phyloP scores from a whole-genome alignment of 2,113 vertebrate genomes.

The Ranitomeya variabilis region DNA sequence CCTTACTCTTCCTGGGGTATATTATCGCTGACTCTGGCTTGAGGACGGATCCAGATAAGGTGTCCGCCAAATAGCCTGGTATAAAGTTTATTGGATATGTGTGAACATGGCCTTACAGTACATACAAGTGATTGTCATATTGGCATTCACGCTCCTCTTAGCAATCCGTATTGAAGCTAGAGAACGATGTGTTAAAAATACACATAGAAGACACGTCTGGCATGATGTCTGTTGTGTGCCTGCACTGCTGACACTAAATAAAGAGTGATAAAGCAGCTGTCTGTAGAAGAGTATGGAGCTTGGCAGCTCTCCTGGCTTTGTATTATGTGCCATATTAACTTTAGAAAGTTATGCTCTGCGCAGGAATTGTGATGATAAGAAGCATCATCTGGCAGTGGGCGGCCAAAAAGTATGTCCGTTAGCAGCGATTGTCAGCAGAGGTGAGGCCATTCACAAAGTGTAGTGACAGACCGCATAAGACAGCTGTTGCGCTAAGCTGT shows the following conservation, averaged over 20 bases:
- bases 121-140: not conserved
- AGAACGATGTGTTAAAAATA: slow-evolving; percentile 18
- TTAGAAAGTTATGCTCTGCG: slow-evolving; percentile 27
- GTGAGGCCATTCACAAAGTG: slow-evolving; percentile 44
- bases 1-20: no score
- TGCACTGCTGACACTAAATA: not conserved
- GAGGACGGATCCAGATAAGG: no score
- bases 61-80: no score
- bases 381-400: slow-evolving; percentile 7
- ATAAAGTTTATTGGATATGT: no score
- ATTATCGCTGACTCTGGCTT: no score
- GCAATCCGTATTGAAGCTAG: not conserved
- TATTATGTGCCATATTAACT: slow-evolving; percentile 28
- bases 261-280: slow-evolving; percentile 9
- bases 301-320: slow-evolving; percentile 31
- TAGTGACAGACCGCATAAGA: slow-evolving; percentile 26
- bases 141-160: not conserved
- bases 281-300: slow-evolving; percentile 3
- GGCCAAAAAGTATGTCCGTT: not conserved
- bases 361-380: slow-evolving; percentile 45
- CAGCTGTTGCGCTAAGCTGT: slow-evolving; percentile 33
- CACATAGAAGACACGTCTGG: not conserved
- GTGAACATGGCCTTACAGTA: not conserved
- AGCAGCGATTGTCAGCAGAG: slow-evolving; percentile 17
- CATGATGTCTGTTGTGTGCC: not conserved